phyloP scores from a whole-genome alignment of 2,113 vertebrate genomes.

The Pluvialis apricaria region DNA sequence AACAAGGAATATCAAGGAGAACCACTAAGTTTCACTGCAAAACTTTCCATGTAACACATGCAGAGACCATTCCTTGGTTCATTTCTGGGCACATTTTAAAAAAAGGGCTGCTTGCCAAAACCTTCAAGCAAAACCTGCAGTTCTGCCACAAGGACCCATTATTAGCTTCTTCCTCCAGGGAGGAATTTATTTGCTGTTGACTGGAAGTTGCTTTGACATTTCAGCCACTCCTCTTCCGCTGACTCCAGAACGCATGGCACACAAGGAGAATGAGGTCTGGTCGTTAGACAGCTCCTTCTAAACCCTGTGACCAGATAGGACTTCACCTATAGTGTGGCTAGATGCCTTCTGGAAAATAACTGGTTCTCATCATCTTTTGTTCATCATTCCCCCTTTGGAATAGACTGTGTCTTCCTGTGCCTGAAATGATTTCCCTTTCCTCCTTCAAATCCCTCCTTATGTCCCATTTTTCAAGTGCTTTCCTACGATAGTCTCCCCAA shows the following conservation, averaged over 20 bases:
- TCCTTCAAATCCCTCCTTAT: neutral
- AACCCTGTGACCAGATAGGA: neutral
- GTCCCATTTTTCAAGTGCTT: neutral
- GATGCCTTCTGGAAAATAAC: neutral
- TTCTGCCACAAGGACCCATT: neutral
- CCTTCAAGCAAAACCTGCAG: neutral
- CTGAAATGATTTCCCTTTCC: neutral
- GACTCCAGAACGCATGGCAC: neutral
- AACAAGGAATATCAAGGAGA: neutral
- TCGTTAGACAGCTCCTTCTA: neutral
- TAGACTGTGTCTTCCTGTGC: neutral
- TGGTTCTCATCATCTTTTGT: neutral
- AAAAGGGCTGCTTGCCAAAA: neutral
- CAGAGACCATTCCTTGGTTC: neutral
- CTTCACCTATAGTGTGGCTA: neutral
- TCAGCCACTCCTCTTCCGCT: neutral
- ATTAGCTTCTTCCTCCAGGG: slow-evolving; percentile 9
- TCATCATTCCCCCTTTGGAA: neutral
- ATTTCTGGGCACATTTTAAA: neutral
- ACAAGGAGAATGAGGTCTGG: neutral
- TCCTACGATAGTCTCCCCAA: neutral
- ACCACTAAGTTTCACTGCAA: neutral
- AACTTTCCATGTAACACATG: neutral
- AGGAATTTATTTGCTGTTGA: neutral
- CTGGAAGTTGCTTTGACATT: slow-evolving; percentile 12